Percentiles rank a stretch among this genome's conserved stretches.
Evolutionary conservation across 2,797 vertebrate genomes (phyloP).

Genomic region (Mastacembelus armatus): DNA sequence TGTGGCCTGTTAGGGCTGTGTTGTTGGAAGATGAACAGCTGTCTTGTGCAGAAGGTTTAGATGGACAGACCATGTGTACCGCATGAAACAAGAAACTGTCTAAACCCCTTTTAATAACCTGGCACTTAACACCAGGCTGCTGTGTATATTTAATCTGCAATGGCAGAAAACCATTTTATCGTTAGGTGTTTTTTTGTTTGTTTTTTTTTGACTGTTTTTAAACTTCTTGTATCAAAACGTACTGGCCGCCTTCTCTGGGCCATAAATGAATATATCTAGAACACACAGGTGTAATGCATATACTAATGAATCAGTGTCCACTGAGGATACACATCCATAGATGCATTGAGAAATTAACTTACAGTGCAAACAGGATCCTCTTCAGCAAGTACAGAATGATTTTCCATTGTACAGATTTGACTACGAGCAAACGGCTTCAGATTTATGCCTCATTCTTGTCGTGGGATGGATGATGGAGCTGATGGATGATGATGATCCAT

Average conservation of each 20-base stretch:
- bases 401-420: too few relatives aligned
- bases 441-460: too few relatives aligned
- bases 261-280: too few relatives aligned
- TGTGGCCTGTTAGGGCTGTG: constrained; percentile 50
- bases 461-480: not conserved
- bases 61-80: constrained; percentile 28
- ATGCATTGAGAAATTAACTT: too few relatives aligned
- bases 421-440: too few relatives aligned
- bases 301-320: too few relatives aligned
- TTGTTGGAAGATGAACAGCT: constrained; percentile 7
- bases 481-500: not conserved
- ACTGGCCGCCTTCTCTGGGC: too few relatives aligned
- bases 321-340: too few relatives aligned
- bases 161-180: not conserved
- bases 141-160: constrained; percentile 30
- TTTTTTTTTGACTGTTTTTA: not conserved
- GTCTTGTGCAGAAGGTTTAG: constrained; percentile 17
- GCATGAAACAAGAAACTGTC: constrained; percentile 42
- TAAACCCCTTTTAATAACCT: constrained; percentile 46
- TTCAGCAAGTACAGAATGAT: too few relatives aligned
- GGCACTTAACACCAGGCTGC: constrained; percentile 43
- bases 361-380: too few relatives aligned
- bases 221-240: too few relatives aligned
- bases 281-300: too few relatives aligned
- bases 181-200: constrained; percentile 3